phyloP scores from a whole-genome alignment of 2,888 invertebrate species.

The Erebia aethiops region DNA sequence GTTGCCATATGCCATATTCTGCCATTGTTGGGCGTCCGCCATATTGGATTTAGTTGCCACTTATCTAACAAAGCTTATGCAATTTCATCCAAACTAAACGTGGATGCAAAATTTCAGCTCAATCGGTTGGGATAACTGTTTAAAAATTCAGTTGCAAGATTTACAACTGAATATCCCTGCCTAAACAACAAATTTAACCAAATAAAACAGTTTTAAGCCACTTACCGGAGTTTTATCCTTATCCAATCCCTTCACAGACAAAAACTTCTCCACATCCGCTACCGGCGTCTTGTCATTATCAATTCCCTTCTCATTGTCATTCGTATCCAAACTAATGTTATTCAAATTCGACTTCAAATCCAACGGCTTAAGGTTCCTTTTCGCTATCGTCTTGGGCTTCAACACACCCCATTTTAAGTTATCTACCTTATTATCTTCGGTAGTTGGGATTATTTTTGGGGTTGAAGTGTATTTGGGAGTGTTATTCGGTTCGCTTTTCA shows the following conservation, averaged over 20 bases:
- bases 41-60: no score
- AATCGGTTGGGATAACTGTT: no score
- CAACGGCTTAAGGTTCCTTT: constrained; percentile 78
- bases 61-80: no score
- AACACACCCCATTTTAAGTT: constrained; percentile 52
- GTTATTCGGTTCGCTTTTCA: constrained; percentile 44
- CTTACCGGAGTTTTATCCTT: constrained; percentile 75
- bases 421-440: constrained; percentile 30
- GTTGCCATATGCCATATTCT: no score
- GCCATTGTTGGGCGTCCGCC: no score
- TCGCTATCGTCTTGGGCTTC: constrained; percentile 67
- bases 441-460: constrained; percentile 41
- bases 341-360: constrained; percentile 81
- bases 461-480: constrained; percentile 48
- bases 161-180: no score
- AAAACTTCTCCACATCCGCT: constrained; percentile 56
- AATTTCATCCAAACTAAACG: no score
- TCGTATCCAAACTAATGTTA: constrained; percentile 70
- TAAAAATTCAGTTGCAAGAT: no score
- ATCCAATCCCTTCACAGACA: constrained; percentile 52
- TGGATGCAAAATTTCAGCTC: no score
- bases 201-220: no score
- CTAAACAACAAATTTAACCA: no score
- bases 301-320: constrained; percentile 72
- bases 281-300: constrained; percentile 64